Conservation (phyloP, 92 coral and sea anemone genomes). For the Actinernus sp. region DNA sequence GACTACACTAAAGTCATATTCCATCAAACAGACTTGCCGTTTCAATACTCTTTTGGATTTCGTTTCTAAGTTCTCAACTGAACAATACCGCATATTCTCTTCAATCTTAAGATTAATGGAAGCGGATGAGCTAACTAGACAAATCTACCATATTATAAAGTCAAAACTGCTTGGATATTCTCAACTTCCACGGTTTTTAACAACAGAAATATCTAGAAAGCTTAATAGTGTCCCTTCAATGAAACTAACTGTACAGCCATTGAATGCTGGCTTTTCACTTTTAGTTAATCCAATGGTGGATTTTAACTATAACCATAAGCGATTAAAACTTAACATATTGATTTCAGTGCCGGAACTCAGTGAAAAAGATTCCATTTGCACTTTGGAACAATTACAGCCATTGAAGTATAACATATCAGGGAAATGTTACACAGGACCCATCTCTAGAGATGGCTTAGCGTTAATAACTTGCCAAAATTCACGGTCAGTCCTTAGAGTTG, state of each 20-base stretch:
- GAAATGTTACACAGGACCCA: neutral
- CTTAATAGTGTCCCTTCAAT: neutral
- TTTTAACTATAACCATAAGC: neutral
- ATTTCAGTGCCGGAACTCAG: no score
- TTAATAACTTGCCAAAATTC: no score
- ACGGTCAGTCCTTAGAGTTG: no score
- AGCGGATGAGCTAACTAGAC: neutral
- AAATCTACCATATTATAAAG: neutral
- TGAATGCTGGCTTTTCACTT: neutral
- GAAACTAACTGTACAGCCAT: neutral
- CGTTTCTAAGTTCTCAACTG: neutral
- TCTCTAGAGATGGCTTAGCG: no score
- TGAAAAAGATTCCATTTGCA: neutral
- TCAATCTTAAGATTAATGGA: neutral
- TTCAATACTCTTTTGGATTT: neutral
- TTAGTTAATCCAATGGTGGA: slow-evolving; percentile 9
- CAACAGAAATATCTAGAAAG: neutral
- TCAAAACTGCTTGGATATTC: neutral
- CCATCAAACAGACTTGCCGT: neutral
- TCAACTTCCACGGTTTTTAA: neutral
- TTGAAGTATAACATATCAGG: neutral
- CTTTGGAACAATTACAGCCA: neutral
- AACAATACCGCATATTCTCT: neutral
- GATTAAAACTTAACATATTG: neutral
- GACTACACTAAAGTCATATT: neutral